Base-by-base conservation (phyloP, 2,113 vertebrate genomes). In the Spizaetus ornatus region DNA sequence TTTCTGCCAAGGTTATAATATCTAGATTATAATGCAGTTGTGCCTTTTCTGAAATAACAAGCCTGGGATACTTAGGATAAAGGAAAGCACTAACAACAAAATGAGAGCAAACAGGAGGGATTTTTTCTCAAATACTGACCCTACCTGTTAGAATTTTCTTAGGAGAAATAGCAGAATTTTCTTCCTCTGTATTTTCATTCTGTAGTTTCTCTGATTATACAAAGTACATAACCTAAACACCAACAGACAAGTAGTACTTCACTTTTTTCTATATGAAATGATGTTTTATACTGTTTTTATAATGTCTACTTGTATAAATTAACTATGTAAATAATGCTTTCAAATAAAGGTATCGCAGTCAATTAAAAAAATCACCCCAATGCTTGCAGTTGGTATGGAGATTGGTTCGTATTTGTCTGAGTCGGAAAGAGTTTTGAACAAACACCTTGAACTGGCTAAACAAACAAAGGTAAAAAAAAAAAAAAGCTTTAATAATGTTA, bases 391-490 rank as follows among this genome's bases (percentile, higher is more conserved):
- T 78, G 91, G 84, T 74, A 43, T 97, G 84, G 97, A 98, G 84
- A 95, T 98, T 3, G 97, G 98, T 59, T 98, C 77, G 0, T 97
- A 50, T 79, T 93, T 98, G 74, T 96, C 96, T 61, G 98, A 99
- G 79, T 98, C 97, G 15, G 97, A 98, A 95, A 95, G 97, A 85
- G 80, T 98, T 95, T 94, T 99, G 90, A 95, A 94, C 65, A 98
- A 96, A 95, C 98, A 99, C 83, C 86, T 98, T 73, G 98, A 98
- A 88, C 79, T 99, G 81, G 98, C 97, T 48, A 95, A 96, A 80
- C 97, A 98, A 97, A 94, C 95, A 81, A 98, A 99, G 99, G 99
- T 99, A 98, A 98, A 84, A 48, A 7, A 52, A 98, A 98, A 98
- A 84, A 48, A 7, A 52, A 27, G 8, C 50, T 52, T 52, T 52